Evolutionary conservation across 2,797 vertebrate species (phyloP), one percentile per base, ranked within the genome.

Genomic region (Spheniscus humboldti): DNA sequence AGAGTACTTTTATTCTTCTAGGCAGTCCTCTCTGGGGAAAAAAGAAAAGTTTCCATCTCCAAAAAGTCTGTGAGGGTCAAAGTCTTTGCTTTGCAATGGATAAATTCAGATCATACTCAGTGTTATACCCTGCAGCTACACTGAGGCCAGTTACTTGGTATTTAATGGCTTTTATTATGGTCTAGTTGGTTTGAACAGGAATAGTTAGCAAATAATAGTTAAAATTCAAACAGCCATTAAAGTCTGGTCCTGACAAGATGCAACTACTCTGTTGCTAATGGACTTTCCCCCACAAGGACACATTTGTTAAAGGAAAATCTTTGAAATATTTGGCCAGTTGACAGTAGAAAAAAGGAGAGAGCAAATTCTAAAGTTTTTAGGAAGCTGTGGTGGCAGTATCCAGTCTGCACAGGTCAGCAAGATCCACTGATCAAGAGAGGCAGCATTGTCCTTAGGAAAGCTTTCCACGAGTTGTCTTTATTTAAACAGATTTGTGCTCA

Each of bases 201-300:
- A 95, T 76, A 94, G 92, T 92, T 48, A 92, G 95, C 92, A 97
- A 97, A 96, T 85, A 96, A 92, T 90, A 97, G 96, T 97, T 97
- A 97, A 97, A 96, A 97, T 97, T 97, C 96, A 97, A 97, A 97
- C 96, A 95, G 87, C 89, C 94, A 69, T 96, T 97, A 94, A 97
- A 95, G 90, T 91, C 94, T 94, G 95, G 91, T 95, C 96, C 75
- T 87, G 95, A 95, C 96, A 96, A 96, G 96, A 97, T 76, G 92
- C 87, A 97, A 91, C 90, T 88, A 86, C 95, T 90, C 88, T 81
- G 94, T 92, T 95, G 84, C 86, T 93, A 94, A 93, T 95, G 96
- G 94, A 97, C 92, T 96, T 96, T 96, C 72, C 86, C 84, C 87
- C 91, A 87, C 88, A 95, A 97, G 96, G 89, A 73, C 94, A 95